Base-by-base conservation (phyloP, 2,113 vertebrate species). In the Albula glossodonta region DNA sequence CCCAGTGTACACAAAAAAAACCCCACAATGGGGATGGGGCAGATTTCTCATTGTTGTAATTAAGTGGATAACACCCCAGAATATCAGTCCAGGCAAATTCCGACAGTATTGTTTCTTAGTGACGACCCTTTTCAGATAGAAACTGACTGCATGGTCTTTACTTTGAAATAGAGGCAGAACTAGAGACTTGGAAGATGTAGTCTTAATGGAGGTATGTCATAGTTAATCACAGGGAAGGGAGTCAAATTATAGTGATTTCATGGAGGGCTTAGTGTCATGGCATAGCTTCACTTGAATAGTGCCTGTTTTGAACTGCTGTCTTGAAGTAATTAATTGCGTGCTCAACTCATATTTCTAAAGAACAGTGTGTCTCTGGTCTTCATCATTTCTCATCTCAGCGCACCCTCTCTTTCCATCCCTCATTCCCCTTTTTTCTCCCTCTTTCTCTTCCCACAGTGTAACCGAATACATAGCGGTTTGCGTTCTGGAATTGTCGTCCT, bases 381-480 rank as follows among this genome's bases (percentile, higher is more conserved):
- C 31, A 17, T 49, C 48, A 51, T 80, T 63, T 63, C 4, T n/a
- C 1, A 7, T 31, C 7, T 31, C 22, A 25, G 70, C 8, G 22
- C 3, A 19, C n/a, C 2, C n/a, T 9, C 63, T n/a, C 52, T 80
- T 60, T 48, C 56, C 49, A 25, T 4, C 70, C 90, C 6, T 82
- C 51, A 31, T 11, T 31, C 87, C 84, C 82, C 31, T 66, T 92
- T 86, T 51, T 84, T 87, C 88, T 85, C 52, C 48, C 83, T 89
- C 19, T 85, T 84, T 85, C 86, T 86, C 86, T 87, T 22, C 60
- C 50, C 25, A 6, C 93, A 98, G 97, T 98, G 97, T 93, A 98
- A 97, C 94, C 95, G 93, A 93, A 99, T 98, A 93, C 97, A 99
- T 91, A 97, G 97, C 1, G 96, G 97, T 91, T 95, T 98, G 93